Evolutionary conservation across 2,888 invertebrate species (phyloP).

Genomic region (Conistra vaccinii): DNA sequence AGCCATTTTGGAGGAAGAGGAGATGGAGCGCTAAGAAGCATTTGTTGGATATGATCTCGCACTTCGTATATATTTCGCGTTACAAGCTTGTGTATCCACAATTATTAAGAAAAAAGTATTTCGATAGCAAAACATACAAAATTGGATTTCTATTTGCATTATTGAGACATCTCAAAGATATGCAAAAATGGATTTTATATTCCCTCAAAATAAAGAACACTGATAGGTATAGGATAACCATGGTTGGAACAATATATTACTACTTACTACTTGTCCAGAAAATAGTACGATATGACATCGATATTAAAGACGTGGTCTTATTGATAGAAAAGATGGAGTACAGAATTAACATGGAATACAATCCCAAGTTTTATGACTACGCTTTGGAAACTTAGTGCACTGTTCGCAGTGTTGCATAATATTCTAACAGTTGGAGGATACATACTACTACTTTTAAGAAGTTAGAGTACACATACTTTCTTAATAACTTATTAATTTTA

Average conservation of each 20-base stretch:
- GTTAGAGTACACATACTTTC: background rate
- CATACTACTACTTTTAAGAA: background rate
- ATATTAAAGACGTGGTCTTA: constrained; percentile 24
- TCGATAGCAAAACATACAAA: constrained; percentile 59
- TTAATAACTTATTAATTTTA: background rate
- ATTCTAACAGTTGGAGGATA: background rate
- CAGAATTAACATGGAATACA: background rate
- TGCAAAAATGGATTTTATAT: constrained; percentile 39
- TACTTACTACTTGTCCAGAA: constrained; percentile 72
- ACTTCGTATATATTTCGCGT: constrained; percentile 74
- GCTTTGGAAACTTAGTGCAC: background rate
- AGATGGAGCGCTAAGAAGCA: background rate
- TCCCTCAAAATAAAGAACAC: accelerated
- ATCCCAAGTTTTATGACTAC: constrained; percentile 40
- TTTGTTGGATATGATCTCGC: constrained; percentile 64
- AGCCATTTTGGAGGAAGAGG: too few relatives aligned
- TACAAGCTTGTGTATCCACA: constrained; percentile 72
- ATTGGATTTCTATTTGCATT: constrained; percentile 71
- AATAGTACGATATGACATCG: constrained; percentile 66
- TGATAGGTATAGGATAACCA: too few relatives aligned
- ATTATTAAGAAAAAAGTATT: constrained; percentile 71
- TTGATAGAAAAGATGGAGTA: constrained; percentile 33
- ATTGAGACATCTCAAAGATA: constrained; percentile 53
- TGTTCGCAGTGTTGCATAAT: background rate
- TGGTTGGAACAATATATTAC: constrained; percentile 11